Evolutionary conservation across 1,140 invertebrate genomes (phyloP).

Genomic region (Hypothenemus hampei): DNA sequence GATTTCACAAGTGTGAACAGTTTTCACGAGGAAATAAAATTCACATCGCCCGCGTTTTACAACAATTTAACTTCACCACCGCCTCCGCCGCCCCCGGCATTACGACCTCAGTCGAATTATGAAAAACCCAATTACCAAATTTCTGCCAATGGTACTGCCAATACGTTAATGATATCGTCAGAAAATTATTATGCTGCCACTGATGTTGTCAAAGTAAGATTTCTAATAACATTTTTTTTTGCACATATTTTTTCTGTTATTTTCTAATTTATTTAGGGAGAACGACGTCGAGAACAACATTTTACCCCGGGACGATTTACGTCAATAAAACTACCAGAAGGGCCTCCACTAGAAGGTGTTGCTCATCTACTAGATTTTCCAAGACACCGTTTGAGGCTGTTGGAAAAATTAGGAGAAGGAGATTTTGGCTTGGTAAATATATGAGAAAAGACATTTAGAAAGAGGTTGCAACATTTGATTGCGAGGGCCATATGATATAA

Average conservation of each 20-base stretch:
- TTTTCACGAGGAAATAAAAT: slow-evolving; percentile 51
- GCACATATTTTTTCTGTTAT: not conserved
- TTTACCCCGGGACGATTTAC: slow-evolving; percentile 60
- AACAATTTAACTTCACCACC: slow-evolving; percentile 46
- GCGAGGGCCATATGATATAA: too few species aligned
- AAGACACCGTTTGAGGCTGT: slow-evolving; percentile 72
- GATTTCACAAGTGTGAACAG: slow-evolving; percentile 51
- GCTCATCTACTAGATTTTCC: slow-evolving; percentile 67
- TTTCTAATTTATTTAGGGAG: slow-evolving; percentile 50
- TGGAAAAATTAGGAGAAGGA: slow-evolving; percentile 84
- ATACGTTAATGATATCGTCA: slow-evolving; percentile 37
- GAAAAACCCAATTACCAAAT: slow-evolving; percentile 43
- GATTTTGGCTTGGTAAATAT: slow-evolving; percentile 80
- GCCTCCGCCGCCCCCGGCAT: slow-evolving; percentile 43
- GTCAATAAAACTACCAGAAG: slow-evolving; percentile 63
- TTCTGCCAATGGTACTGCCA: slow-evolving; percentile 36
- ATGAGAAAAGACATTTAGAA: too few species aligned
- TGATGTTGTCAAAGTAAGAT: slow-evolving; percentile 56
- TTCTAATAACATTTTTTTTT: not conserved
- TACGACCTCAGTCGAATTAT: too few species aligned
- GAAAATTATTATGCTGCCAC: slow-evolving; percentile 68
- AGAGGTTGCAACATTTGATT: too few species aligned
- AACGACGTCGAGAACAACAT: slow-evolving; percentile 56
- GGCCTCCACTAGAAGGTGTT: slow-evolving; percentile 54
- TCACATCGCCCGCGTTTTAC: slow-evolving; percentile 49